A percentile compares a stretch with the other conserved stretches of the same genome.
These are phyloP conservation scores for Pararge aegeria DNA, from an alignment of 1,140 invertebrate genomes.

Conservation along the genomic window DNA sequence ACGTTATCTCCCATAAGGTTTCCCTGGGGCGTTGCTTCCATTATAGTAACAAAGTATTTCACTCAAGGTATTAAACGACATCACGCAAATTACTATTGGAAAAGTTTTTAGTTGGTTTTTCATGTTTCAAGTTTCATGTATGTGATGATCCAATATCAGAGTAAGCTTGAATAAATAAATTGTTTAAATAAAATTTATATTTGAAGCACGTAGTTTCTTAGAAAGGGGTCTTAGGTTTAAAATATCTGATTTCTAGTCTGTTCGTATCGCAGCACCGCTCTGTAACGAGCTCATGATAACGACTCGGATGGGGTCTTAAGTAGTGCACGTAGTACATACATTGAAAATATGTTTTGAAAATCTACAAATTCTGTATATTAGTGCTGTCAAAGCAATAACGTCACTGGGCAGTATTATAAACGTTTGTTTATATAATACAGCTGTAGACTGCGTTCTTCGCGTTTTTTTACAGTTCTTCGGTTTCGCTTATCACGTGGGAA, in stretches of 20 bases:
- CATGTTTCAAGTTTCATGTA: constrained; percentile 10
- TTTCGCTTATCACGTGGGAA: no score
- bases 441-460: no score
- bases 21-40: constrained; percentile 21
- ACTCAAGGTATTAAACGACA: constrained; percentile 25
- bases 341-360: no score
- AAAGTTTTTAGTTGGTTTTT: constrained; percentile 22
- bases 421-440: no score
- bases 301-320: no score
- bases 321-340: no score
- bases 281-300: no score
- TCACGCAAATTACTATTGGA: constrained; percentile 26
- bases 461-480: no score
- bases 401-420: no score
- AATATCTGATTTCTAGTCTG: neutral
- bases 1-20: constrained; percentile 11
- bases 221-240: neutral
- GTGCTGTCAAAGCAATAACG: no score
- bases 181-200: neutral
- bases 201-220: neutral
- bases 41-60: constrained; percentile 28
- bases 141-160: neutral
- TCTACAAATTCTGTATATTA: no score
- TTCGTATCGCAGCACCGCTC: neutral
- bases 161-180: neutral